phyloP scores from a whole-genome alignment of 2,888 invertebrate genomes.

The Clivina fossor region DNA sequence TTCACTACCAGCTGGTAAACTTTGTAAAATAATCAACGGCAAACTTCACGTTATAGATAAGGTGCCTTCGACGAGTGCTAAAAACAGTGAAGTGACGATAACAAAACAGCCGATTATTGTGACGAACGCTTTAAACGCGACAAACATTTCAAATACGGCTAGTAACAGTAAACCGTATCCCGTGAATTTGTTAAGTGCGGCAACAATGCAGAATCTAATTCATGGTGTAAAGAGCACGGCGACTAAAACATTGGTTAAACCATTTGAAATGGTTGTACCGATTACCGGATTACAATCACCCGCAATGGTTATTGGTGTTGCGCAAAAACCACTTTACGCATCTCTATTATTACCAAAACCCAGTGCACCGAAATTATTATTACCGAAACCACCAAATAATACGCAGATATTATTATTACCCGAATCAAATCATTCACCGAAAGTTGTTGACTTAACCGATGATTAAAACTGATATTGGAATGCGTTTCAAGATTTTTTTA shows the following conservation, averaged over 20 bases:
- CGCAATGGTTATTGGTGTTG: slow-evolving; percentile 16
- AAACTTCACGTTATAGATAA: slow-evolving; percentile 17
- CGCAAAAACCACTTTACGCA: neutral
- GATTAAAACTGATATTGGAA: slow-evolving; percentile 14
- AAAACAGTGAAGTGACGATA: neutral
- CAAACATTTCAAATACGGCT: too few relatives aligned
- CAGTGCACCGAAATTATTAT: too few relatives aligned
- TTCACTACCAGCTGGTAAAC: slow-evolving; percentile 17
- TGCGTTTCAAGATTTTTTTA: too few relatives aligned
- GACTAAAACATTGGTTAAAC: too few relatives aligned
- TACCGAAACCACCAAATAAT: too few relatives aligned
- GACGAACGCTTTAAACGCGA: too few relatives aligned
- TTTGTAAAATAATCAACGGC: slow-evolving; percentile 22
- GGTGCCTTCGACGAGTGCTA: neutral
- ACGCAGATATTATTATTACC: too few relatives aligned
- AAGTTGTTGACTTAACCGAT: slow-evolving; percentile 26
- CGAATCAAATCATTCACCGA: slow-evolving; percentile 1
- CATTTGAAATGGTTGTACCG: slow-evolving; percentile 22
- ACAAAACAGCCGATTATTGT: neutral
- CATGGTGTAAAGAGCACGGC: too few relatives aligned
- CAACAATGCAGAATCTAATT: neutral
- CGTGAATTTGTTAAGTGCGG: neutral
- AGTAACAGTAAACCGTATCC: neutral
- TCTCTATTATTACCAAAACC: slow-evolving; percentile 12
- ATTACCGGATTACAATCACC: slow-evolving; percentile 22